These are phyloP conservation scores for Eristalis intricaria DNA, from an alignment of 2,888 invertebrate genomes.

Conservation along the genomic window DNA sequence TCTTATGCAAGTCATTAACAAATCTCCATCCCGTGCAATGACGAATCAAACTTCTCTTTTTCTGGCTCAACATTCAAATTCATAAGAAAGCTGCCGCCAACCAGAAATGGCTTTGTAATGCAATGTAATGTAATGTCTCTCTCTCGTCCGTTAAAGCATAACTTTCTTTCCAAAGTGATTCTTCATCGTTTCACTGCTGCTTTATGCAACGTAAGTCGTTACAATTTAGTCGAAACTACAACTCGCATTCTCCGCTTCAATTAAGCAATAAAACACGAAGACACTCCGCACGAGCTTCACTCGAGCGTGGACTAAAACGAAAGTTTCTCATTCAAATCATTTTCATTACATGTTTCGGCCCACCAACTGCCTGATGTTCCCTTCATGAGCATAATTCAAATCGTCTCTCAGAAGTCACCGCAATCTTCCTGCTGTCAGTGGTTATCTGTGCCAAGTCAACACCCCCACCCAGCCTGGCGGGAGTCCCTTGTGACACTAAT, in stretches of 20 bases:
- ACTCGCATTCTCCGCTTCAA: conserved; percentile 23
- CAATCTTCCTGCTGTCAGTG: not conserved
- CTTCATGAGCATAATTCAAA: not conserved
- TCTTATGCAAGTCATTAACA: no score
- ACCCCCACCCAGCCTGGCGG: not conserved
- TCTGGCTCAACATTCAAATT: no score
- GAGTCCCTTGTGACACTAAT: no score
- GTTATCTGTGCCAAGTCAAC: not conserved
- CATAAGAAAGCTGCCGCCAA: no score
- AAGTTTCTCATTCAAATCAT: not conserved
- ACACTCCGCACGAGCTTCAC: conserved; percentile 20
- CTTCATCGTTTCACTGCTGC: not conserved
- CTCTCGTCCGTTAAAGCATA: not conserved
- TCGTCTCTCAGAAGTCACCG: no score
- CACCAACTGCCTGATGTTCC: not conserved
- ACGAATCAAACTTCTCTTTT: no score
- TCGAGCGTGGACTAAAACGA: conserved; percentile 17
- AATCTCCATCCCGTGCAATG: no score
- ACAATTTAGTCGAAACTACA: not conserved
- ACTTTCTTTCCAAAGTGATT: conserved; percentile 22
- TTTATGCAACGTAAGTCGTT: conserved; percentile 20
- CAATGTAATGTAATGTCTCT: not conserved
- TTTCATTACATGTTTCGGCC: not conserved
- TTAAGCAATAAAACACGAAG: conserved; percentile 22
- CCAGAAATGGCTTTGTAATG: not conserved